Percentiles rank a stretch among this genome's conserved stretches.
Conservation (phyloP, 2,888 invertebrate species). For the Drosophila anomalata region DNA sequence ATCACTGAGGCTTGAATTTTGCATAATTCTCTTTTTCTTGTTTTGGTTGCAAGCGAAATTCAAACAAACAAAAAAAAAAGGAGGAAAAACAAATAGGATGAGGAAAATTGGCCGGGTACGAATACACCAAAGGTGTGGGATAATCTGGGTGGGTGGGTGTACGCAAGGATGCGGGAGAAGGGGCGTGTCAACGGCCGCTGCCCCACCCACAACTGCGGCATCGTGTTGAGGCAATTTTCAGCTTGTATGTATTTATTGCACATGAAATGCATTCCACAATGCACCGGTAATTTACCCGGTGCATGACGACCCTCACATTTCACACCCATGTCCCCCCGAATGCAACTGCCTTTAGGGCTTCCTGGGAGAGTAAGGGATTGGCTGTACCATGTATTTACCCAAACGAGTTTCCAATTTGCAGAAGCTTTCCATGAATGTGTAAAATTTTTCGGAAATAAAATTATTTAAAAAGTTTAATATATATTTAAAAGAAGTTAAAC, state of each 20-base stretch:
- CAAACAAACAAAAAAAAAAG: conserved; percentile 2
- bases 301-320: neutral
- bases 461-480: neutral
- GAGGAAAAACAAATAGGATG: conserved; percentile 43
- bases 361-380: neutral
- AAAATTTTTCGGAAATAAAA: neutral
- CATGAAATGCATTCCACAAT: conserved; percentile 52
- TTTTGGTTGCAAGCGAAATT: conserved; percentile 31
- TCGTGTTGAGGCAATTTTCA: conserved; percentile 42
- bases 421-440: neutral
- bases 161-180: conserved; percentile 13
- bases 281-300: conserved; percentile 41
- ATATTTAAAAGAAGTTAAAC: neutral
- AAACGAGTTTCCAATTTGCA: conserved; percentile 4
- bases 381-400: neutral
- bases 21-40: conserved; percentile 51
- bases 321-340: neutral
- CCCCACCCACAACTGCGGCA: conserved; percentile 13
- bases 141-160: conserved; percentile 1
- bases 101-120: conserved; percentile 60
- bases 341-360: conserved; percentile 15
- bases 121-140: conserved; percentile 40
- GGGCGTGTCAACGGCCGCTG: conserved; percentile 30
- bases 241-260: conserved; percentile 45
- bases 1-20: conserved; percentile 74